Conservation (phyloP, 2,888 invertebrate species). For the Linyphia triangularis region DNA sequence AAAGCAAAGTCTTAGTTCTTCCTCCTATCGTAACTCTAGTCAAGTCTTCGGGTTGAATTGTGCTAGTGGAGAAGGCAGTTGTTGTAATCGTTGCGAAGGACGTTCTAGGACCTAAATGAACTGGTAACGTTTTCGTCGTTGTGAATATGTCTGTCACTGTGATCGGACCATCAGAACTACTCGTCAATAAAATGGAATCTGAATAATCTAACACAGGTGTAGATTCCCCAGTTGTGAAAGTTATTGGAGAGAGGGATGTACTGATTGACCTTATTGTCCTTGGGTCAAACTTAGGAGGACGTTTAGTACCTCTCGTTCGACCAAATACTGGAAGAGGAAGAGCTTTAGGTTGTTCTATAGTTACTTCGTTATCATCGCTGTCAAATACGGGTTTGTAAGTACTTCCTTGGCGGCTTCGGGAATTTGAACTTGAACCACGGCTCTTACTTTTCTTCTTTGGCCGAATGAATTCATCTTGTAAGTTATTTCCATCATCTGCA, state of each 20-base stretch:
- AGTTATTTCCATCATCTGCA: conserved; percentile 38
- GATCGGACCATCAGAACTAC: conserved; percentile 43
- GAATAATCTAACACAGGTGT: conserved; percentile 1
- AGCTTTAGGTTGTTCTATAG: conserved; percentile 40
- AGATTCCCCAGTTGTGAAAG: conserved; percentile 24
- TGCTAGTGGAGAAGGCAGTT: conserved; percentile 75
- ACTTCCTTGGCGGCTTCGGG: conserved; percentile 30
- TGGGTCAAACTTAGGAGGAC: conserved; percentile 73
- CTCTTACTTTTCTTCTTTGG: conserved; percentile 38
- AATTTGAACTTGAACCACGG: conserved; percentile 3
- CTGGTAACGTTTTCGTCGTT: conserved; percentile 76
- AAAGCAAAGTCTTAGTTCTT: conserved; percentile 75
- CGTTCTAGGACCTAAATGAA: conserved; percentile 76
- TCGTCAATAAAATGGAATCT: not conserved
- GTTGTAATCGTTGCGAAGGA: conserved; percentile 77
- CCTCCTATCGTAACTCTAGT: conserved; percentile 67
- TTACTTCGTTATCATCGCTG: conserved; percentile 65
- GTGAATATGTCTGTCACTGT: conserved; percentile 76
- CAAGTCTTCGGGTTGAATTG: conserved; percentile 74
- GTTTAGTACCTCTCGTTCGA: conserved; percentile 59
- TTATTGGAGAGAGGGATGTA: conserved; percentile 9
- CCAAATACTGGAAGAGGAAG: conserved; percentile 72
- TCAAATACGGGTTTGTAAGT: conserved; percentile 65
- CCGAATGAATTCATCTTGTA: conserved; percentile 17
- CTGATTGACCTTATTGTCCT: conserved; percentile 59